Evolutionary conservation across 2,113 vertebrate species (phyloP).

Genomic region (Leiothrix lutea): DNA sequence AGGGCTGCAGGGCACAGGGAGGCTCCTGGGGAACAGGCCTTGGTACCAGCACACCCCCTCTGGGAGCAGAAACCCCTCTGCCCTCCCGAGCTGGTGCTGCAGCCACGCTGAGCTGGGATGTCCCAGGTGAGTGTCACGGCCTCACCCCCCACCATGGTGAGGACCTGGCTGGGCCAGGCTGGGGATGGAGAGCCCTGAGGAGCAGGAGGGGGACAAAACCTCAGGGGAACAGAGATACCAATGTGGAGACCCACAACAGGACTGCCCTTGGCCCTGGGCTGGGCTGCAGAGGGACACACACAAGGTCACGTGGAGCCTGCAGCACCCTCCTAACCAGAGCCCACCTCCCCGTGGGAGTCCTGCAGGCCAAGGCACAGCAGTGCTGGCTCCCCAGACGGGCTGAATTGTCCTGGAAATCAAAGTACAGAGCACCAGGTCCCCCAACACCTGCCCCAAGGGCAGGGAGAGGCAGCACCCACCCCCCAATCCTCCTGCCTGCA

Average conservation of each 20-base stretch:
- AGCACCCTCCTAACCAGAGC: neutral
- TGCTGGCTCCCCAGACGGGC: neutral
- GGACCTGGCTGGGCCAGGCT: neutral
- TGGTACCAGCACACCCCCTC: accelerated
- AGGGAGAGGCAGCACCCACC: neutral
- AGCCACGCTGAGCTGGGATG: neutral
- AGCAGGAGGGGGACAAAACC: neutral
- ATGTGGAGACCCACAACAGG: accelerated
- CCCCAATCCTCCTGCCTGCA: neutral
- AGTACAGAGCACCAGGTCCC: neutral
- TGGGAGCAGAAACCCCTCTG: neutral
- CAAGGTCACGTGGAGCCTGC: neutral
- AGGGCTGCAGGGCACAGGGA: neutral
- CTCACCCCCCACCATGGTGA: accelerated
- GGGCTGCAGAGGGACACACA: neutral
- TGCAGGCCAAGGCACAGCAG: neutral
- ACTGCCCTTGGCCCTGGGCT: neutral
- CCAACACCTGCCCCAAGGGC: neutral
- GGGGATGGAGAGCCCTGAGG: neutral
- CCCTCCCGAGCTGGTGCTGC: neutral
- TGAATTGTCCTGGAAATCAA: neutral
- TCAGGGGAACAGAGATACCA: neutral
- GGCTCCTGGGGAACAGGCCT: neutral
- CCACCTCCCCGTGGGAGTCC: accelerated
- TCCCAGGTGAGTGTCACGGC: accelerated